Evolutionary conservation across 2,113 vertebrate genomes (phyloP), one percentile per base, ranked within the genome.

Genomic region (Mormyrus lacerda): DNA sequence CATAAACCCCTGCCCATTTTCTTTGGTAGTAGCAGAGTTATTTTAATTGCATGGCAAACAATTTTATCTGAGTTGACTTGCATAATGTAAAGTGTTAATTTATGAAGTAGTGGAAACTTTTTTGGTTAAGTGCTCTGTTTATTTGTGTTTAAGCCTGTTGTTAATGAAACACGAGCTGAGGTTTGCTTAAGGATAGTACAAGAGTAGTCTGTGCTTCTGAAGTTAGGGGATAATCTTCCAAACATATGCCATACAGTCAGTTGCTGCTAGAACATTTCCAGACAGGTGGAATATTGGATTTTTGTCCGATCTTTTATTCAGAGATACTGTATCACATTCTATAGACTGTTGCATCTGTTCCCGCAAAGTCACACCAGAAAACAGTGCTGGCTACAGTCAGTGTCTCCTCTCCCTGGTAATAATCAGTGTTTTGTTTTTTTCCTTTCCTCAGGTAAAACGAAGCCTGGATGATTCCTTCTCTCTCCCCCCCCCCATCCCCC

Each of bases 391-490:
- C 31, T 87, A 8, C 53, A 87, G 21, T 39, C 42, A 65, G 7
- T 65, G 31, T 87, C 27, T 58, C 39, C 65, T 21, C 35, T 76
- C 2, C 9, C 7, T 87, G 35, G 17, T 24, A 55, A 27, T 89
- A 89, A 89, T 21, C 17, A 17, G 44, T 55, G 85, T 8, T 83
- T 84, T 84, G 4, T 48, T 21, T 82, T 89, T 89, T 88, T 4
- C 27, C 45, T 50, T 88, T 89, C 47, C 48, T 61, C 88, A 89
- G 88, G 88, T 84, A 19, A 39, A 61, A 39, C 31, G 13, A 89
- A 53, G 27, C 27, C 9, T 17, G 42, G 51, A 47, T n/a, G n/a
- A n/a, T n/a, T n/a, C n/a, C n/a, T n/a, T n/a, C n/a, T n/a, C n/a
- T n/a, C n/a, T n/a, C n/a, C n/a, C n/a, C n/a, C n/a, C n/a, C n/a